These are phyloP conservation scores for Ephestia elutella DNA, from an alignment of 1,140 invertebrate species.

Conservation along the genomic window DNA sequence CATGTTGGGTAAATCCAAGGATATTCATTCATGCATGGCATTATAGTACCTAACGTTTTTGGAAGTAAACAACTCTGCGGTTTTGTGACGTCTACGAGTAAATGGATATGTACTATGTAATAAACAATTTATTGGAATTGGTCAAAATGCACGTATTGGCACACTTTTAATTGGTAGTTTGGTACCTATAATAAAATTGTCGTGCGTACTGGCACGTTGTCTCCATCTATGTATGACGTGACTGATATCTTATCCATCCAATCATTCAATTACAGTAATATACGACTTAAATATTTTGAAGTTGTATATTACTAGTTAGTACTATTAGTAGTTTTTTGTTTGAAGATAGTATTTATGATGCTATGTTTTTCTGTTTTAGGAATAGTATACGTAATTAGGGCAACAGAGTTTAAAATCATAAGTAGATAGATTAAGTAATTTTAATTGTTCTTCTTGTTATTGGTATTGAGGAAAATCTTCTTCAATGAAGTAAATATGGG, in stretches of 20 bases:
- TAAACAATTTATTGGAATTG: not conserved
- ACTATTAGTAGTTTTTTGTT: not conserved
- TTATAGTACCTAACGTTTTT: slow-evolving; percentile 38
- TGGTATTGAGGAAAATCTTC: not conserved
- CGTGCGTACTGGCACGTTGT: not conserved
- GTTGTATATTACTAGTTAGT: no score
- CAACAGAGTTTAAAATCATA: no score
- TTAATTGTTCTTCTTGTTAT: no score
- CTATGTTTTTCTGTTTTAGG: no score
- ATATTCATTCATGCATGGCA: slow-evolving; percentile 51
- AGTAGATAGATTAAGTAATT: no score
- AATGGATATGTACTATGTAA: not conserved
- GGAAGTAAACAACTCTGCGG: slow-evolving; percentile 46
- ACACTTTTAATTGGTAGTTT: not conserved
- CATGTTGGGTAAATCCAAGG: slow-evolving; percentile 48
- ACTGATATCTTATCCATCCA: not conserved
- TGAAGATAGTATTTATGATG: no score
- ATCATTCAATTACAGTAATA: no score
- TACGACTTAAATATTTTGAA: no score
- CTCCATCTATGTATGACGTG: not conserved
- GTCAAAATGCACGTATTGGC: not conserved
- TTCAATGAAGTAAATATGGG: not conserved
- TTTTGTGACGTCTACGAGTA: slow-evolving; percentile 21
- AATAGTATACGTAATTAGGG: no score
- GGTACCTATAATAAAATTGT: not conserved